These are phyloP conservation scores for Xerus rutilus DNA, from an alignment of 2,797 vertebrate genomes.

Conservation along the genomic window DNA sequence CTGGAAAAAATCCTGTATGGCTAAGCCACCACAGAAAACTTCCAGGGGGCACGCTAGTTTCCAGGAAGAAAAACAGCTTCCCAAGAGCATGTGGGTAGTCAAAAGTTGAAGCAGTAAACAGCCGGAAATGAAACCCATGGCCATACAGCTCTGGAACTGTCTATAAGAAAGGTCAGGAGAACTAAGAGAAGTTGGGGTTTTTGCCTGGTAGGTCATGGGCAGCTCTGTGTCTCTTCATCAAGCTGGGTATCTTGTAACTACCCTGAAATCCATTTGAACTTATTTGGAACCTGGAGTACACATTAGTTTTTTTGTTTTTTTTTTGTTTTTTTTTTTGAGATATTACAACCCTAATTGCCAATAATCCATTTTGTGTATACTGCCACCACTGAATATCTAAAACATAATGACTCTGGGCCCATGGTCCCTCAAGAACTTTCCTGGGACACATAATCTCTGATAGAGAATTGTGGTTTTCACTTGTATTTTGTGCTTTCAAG, in stretches of 20 bases:
- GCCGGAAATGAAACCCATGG: not conserved
- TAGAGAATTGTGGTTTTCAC: not conserved
- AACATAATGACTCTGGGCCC: not conserved
- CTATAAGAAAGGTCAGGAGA: not conserved
- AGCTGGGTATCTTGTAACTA: not conserved
- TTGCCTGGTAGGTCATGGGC: not conserved
- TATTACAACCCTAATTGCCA: not conserved
- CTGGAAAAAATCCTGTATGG: not conserved
- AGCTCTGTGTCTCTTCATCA: not conserved
- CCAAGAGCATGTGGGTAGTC: not conserved
- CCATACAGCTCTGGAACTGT: not conserved
- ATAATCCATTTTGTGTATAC: not conserved
- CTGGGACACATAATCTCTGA: not conserved
- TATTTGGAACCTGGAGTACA: not conserved
- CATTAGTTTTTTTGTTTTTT: not conserved
- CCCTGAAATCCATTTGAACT: not conserved
- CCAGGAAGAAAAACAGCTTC: not conserved
- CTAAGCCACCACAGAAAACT: not conserved
- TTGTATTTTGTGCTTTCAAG: not conserved
- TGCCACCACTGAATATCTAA: not conserved
- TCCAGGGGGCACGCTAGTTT: constrained; percentile 5
- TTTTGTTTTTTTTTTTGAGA: not conserved
- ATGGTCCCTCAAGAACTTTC: not conserved
- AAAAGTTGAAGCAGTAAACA: not conserved
- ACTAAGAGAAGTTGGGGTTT: not conserved